phyloP scores from a whole-genome alignment of 1,140 invertebrate genomes.

The Camponotus floridanus region DNA sequence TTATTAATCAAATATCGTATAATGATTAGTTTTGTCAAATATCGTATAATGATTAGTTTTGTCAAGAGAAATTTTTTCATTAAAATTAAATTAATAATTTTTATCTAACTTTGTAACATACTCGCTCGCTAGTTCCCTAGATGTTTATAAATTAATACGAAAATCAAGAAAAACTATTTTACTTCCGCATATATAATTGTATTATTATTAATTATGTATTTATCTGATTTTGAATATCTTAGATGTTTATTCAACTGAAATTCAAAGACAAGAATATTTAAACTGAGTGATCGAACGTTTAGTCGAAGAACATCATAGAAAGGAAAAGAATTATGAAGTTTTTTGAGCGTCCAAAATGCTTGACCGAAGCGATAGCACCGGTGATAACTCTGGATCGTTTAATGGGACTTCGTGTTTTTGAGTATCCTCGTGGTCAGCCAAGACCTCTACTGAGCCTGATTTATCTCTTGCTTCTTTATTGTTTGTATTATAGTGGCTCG shows the following conservation, averaged over 20 bases:
- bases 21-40: neutral
- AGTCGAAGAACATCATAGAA: neutral
- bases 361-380: neutral
- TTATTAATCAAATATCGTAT: neutral
- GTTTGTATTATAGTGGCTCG: neutral
- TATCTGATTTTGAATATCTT: constrained; percentile 1
- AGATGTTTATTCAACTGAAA: neutral
- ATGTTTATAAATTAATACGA: neutral
- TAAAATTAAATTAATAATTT: neutral
- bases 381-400: neutral
- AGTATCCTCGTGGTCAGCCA: neutral
- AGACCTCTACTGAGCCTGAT: constrained; percentile 22
- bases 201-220: neutral
- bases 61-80: too few species aligned
- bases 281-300: neutral
- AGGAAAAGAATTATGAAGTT: constrained; percentile 22
- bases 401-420: neutral
- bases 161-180: neutral
- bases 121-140: neutral
- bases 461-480: neutral
- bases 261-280: neutral
- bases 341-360: neutral
- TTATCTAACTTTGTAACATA: neutral
- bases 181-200: too few species aligned
- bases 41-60: too few species aligned